Evolutionary conservation across 2,888 invertebrate species (phyloP).

Genomic region (Pinctada fucata): DNA sequence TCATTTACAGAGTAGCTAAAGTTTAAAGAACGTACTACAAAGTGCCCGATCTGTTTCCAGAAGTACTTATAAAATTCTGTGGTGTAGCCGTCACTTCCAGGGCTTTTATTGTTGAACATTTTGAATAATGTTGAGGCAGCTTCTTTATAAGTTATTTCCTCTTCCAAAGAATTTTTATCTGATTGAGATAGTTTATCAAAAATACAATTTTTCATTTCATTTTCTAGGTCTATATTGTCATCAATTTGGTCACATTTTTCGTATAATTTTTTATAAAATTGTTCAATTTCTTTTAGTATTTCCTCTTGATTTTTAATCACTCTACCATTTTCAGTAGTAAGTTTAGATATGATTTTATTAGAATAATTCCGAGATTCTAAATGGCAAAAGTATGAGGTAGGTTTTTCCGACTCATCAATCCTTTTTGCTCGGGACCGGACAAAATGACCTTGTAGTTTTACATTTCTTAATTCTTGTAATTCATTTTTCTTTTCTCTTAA

Average conservation of each 20-base stretch:
- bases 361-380: constrained; percentile 5
- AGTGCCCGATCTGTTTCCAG: too few relatives aligned
- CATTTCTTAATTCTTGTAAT: constrained; percentile 4
- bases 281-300: neutral
- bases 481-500: neutral
- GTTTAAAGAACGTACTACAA: too few relatives aligned
- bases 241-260: neutral
- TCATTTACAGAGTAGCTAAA: too few relatives aligned
- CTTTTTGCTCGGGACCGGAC: constrained; percentile 15
- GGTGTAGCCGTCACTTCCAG: too few relatives aligned
- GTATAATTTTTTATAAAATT: neutral
- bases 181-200: too few relatives aligned
- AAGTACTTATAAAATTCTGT: too few relatives aligned
- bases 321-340: neutral
- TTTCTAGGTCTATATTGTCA: too few relatives aligned
- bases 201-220: too few relatives aligned
- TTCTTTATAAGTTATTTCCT: too few relatives aligned
- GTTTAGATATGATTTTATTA: constrained; percentile 7
- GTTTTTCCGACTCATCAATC: neutral
- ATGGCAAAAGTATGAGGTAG: constrained; percentile 12
- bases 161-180: too few relatives aligned
- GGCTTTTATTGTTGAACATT: too few relatives aligned
- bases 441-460: constrained; percentile 6
- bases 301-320: neutral
- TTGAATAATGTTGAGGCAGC: too few relatives aligned